phyloP scores from a whole-genome alignment of 2,797 vertebrate species.

The Galaxias olidus region DNA sequence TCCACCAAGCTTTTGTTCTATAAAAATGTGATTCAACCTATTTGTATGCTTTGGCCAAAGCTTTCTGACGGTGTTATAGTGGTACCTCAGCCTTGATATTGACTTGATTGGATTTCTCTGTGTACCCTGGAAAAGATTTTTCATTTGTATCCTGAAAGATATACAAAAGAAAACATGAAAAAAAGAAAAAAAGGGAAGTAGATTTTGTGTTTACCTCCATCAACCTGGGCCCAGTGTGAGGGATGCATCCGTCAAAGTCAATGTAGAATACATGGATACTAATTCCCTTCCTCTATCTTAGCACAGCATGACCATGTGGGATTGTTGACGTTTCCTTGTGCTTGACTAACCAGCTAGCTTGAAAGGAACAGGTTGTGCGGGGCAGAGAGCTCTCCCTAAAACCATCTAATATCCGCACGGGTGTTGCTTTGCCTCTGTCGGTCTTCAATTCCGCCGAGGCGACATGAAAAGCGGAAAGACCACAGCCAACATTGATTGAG shows the following conservation, averaged over 20 bases:
- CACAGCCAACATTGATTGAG: conserved; percentile 66
- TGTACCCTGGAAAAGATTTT: not conserved
- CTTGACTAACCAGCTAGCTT: conserved; percentile 57
- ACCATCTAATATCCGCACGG: conserved; percentile 53
- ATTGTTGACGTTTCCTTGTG: conserved; percentile 51
- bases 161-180: too few relatives aligned
- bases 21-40: conserved; percentile 38
- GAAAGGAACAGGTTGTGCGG: conserved; percentile 39
- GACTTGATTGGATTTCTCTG: conserved; percentile 6
- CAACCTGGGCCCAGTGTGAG: conserved; percentile 38
- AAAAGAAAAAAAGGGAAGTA: too few relatives aligned
- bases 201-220: conserved; percentile 27
- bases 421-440: conserved; percentile 52
- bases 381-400: conserved; percentile 37
- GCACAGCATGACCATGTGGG: conserved; percentile 65
- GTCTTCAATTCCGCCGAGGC: conserved; percentile 56
- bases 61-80: conserved; percentile 6
- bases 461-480: conserved; percentile 60
- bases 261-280: conserved; percentile 30
- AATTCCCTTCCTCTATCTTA: conserved; percentile 51
- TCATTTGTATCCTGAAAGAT: too few relatives aligned
- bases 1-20: not conserved
- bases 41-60: conserved; percentile 25
- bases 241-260: conserved; percentile 39
- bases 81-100: conserved; percentile 14